Percentiles rank a stretch among this genome's conserved stretches.
These are phyloP conservation scores for Campoplex capitator DNA, from an alignment of 2,888 invertebrate species.

Conservation along the genomic window DNA sequence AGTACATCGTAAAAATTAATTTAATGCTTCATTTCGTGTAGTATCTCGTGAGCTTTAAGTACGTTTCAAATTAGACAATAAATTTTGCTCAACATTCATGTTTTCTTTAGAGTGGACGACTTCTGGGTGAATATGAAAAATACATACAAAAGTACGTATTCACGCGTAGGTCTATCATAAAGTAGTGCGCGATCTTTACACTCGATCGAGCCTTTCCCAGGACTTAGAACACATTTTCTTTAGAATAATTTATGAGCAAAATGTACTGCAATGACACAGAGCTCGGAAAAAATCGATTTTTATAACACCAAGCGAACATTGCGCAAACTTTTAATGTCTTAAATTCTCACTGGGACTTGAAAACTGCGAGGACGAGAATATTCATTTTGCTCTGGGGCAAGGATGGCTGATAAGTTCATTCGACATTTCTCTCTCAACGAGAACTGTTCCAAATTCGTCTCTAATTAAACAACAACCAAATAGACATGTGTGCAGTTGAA, in stretches of 20 bases:
- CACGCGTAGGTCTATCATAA: not conserved
- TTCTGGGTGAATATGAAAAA: constrained; percentile 5
- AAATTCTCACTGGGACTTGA: not conserved
- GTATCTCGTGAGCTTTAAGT: not conserved
- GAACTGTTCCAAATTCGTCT: not conserved
- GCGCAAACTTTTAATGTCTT: constrained; percentile 10
- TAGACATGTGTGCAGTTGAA: not conserved
- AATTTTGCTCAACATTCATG: not conserved
- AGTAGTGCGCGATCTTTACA: not conserved
- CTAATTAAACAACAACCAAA: not conserved
- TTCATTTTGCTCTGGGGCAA: not conserved
- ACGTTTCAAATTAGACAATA: not conserved
- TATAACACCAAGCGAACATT: not conserved
- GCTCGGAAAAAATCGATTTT: constrained; percentile 10
- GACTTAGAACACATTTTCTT: not conserved
- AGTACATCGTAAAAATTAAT: not conserved
- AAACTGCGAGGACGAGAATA: not conserved
- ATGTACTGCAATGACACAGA: not conserved
- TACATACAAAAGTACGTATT: not conserved
- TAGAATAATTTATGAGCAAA: not conserved
- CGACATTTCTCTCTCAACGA: not conserved
- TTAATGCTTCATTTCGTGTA: not conserved
- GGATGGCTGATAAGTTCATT: not conserved
- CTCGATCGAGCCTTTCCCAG: constrained; percentile 8
- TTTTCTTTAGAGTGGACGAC: not conserved